These are phyloP conservation scores for Pseudococcus longispinus DNA, from an alignment of 2,888 invertebrate species.

Conservation along the genomic window DNA sequence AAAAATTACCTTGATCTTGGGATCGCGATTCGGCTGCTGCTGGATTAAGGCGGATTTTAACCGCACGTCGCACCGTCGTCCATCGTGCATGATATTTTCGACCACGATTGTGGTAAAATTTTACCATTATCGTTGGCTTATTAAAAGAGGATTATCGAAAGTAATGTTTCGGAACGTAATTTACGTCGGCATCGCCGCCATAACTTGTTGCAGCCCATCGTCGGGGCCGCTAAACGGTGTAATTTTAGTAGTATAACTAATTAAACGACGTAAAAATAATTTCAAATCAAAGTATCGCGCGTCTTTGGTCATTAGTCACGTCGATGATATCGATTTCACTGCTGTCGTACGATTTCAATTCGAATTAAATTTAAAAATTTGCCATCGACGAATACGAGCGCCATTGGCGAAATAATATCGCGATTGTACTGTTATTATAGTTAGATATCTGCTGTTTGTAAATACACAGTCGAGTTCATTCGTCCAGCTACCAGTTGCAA, in stretches of 20 bases:
- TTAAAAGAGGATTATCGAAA: neutral
- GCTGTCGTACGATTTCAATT: neutral
- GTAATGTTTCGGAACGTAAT: neutral
- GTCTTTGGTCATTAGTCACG: slow-evolving; percentile 14
- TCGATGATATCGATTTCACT: slow-evolving; percentile 2
- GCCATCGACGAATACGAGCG: neutral
- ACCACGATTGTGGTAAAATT: neutral
- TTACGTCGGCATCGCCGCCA: neutral
- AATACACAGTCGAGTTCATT: neutral
- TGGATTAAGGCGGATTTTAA: neutral
- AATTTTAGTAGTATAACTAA: neutral
- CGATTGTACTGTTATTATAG: neutral
- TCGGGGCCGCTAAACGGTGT: neutral
- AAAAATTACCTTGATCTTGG: slow-evolving; percentile 28
- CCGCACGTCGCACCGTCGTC: neutral
- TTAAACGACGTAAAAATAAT: neutral
- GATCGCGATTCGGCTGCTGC: neutral
- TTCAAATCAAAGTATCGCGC: neutral
- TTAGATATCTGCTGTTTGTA: no score
- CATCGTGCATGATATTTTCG: neutral
- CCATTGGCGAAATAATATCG: neutral
- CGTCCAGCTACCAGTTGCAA: neutral
- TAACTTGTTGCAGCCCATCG: neutral
- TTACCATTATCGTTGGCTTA: neutral
- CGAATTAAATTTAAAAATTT: neutral